Conservation (phyloP, 2,797 vertebrate genomes). For the Sternotherus odoratus region DNA sequence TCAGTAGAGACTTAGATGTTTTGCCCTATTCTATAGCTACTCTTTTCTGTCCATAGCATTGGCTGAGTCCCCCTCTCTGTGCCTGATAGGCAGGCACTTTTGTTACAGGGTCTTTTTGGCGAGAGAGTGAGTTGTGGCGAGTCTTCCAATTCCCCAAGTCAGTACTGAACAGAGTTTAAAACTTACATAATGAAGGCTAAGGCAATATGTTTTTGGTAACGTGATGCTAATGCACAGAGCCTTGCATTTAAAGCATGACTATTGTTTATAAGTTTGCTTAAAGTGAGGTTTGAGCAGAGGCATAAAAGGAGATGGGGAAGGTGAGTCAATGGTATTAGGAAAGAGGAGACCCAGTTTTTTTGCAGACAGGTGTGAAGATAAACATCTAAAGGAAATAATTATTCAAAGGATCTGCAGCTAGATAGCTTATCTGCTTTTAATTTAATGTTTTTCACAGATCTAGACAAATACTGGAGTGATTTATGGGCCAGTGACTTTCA, state of each 20-base stretch:
- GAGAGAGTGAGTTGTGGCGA: fast-evolving
- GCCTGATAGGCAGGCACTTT: not conserved
- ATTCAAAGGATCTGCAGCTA: not conserved
- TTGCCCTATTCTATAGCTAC: not conserved
- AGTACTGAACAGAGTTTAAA: not conserved
- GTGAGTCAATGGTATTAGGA: not conserved
- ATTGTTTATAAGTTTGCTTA: not conserved
- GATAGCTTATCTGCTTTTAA: not conserved
- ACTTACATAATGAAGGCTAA: not conserved
- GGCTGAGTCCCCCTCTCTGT: not conserved
- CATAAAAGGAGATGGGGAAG: not conserved
- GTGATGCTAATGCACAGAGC: not conserved
- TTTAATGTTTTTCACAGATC: slow-evolving; percentile 78
- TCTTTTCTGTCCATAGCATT: not conserved
- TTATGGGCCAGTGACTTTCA: slow-evolving; percentile 89
- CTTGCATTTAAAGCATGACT: not conserved
- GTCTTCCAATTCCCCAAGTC: not conserved
- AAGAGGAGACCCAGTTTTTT: not conserved
- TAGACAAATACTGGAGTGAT: slow-evolving; percentile 86
- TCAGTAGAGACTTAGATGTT: not conserved
- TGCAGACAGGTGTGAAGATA: not conserved
- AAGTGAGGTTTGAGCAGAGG: not conserved
- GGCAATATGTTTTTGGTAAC: not conserved
- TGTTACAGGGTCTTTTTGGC: not conserved
- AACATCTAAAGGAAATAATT: not conserved